These are phyloP conservation scores for Ochlodes sylvanus DNA, from an alignment of 2,888 invertebrate genomes.

Conservation along the genomic window DNA sequence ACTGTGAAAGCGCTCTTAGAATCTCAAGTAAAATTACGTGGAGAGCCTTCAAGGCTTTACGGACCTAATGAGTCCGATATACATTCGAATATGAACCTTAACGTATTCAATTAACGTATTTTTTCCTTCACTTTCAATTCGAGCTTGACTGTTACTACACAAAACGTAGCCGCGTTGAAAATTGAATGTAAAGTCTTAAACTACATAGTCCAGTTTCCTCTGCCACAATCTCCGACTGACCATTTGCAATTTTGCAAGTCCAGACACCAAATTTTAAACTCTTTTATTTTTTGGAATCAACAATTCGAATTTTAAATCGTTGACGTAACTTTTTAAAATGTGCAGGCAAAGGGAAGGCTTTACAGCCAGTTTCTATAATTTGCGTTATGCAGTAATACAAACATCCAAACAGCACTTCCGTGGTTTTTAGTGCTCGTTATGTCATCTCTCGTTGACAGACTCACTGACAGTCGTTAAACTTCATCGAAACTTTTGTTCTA, in stretches of 20 bases:
- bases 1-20: slow-evolving; percentile 27
- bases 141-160: not conserved
- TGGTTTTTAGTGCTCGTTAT: too few species aligned
- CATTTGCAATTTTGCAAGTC: slow-evolving; percentile 37
- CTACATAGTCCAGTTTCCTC: slow-evolving; percentile 6
- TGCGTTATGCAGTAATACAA: too few species aligned
- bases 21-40: slow-evolving; percentile 38
- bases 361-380: not conserved
- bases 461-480: too few species aligned
- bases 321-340: slow-evolving; percentile 21
- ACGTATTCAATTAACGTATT: not conserved
- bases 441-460: too few species aligned
- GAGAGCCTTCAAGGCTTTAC: slow-evolving; percentile 36
- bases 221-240: not conserved
- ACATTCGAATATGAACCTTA: slow-evolving; percentile 31
- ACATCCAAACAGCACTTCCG: too few species aligned
- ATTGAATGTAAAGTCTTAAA: not conserved
- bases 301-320: slow-evolving; percentile 35
- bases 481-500: too few species aligned
- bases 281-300: slow-evolving; percentile 34
- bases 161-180: slow-evolving; percentile 22
- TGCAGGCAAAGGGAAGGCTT: not conserved
- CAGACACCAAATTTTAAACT: slow-evolving; percentile 33
- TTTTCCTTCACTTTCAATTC: slow-evolving; percentile 2
- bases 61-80: slow-evolving; percentile 8